Evolutionary conservation across 2,888 invertebrate species (phyloP), one percentile per base, ranked within the genome.

Genomic region (Junonia oenone): DNA sequence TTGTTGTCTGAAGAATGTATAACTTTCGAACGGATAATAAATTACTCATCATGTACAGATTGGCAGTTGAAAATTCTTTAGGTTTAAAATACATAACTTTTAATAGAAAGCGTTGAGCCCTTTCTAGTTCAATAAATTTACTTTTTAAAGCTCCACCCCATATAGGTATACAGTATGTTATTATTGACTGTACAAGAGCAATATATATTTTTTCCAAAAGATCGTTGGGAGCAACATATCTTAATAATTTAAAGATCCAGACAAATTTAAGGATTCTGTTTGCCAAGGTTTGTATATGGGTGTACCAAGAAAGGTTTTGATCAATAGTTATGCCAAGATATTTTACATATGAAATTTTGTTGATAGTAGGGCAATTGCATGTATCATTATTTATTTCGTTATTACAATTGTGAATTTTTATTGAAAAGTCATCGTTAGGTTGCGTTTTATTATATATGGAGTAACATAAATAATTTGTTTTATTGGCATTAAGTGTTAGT

Each of bases 71-170:
- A 13, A 40, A 43, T 8, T 26, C 6, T 8, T 22, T 13, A 2
- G 52, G 52, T 13, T 45, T 38, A 11, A 11, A 14, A 4, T 19
- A 26, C 40, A 49, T 49, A 11, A 58, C 55, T 43, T 55, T 57
- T 38, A 57, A 13, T 1, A 60, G 11, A 2, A 45, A 13, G 45
- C 56, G 46, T 49, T 56, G 59, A 1, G 54, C 48, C 22, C 54
- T 53, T 45, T 56, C 56, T 17, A 57, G 17, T n/a, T 51, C 13
- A 5, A 55, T 19, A 14, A 55, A 13, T 37, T 45, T 43, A 6
- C 52, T 52, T 52, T 59, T 59, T 2, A 17, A n/a, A 15, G 50
- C 38, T 9, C 45, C 38, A n/a, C 55, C 55, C 59, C 46, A 52
- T 9, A 35, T 2, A 11, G 49, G 11, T 15, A 55, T 55, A 17